Evolutionary conservation across 2,797 vertebrate species (phyloP).

Genomic region (Coilia nasus): DNA sequence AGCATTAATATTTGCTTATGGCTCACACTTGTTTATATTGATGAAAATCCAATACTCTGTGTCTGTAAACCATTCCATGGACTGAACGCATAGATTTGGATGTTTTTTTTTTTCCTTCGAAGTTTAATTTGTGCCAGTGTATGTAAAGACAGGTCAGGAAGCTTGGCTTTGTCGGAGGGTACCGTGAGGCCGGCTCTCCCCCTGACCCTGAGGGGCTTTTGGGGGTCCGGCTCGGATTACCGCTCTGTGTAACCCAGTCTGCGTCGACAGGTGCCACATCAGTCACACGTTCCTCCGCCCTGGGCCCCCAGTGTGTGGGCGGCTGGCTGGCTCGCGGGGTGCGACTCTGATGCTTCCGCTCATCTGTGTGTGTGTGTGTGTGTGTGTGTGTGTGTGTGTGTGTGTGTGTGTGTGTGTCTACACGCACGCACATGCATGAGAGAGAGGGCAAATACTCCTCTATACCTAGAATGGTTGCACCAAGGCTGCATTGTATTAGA

Average conservation of each 20-base stretch:
- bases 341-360: conserved; percentile 18
- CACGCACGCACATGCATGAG: neutral
- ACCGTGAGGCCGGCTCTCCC: conserved; percentile 11
- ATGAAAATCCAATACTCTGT: neutral
- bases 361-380: conserved; percentile 3
- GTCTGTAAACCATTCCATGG: neutral
- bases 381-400: neutral
- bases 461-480: neutral
- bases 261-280: conserved; percentile 80
- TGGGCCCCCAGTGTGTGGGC: conserved; percentile 28
- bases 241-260: conserved; percentile 70
- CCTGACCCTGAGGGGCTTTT: conserved; percentile 55
- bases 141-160: neutral
- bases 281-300: conserved; percentile 67
- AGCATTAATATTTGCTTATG: neutral
- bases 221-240: conserved; percentile 69
- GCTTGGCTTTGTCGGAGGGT: neutral
- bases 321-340: neutral
- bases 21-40: neutral
- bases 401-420: neutral
- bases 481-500: neutral
- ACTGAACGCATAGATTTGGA: neutral
- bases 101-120: neutral
- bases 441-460: neutral
- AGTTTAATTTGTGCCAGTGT: too few species aligned